These are phyloP conservation scores for Dugesia japonica DNA, from an alignment of 2,888 invertebrate species.

Conservation along the genomic window DNA sequence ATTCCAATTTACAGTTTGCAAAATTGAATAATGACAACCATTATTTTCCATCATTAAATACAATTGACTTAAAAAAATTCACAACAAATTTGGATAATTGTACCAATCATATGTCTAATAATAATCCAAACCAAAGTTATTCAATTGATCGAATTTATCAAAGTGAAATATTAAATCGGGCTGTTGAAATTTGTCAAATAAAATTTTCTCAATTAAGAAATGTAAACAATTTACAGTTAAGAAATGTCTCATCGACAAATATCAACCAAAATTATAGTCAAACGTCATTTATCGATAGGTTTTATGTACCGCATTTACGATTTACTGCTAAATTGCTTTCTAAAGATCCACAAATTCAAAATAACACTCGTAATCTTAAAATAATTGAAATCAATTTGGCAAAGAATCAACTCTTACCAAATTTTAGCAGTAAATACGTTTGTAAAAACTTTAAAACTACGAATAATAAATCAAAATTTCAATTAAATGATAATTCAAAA, in stretches of 20 bases:
- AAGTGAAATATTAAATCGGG: neutral
- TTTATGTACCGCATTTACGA: neutral
- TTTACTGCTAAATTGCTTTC: neutral
- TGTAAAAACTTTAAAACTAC: neutral
- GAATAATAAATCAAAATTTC: neutral
- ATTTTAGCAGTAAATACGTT: neutral
- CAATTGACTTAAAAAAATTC: no score
- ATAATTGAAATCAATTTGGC: neutral
- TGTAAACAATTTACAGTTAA: neutral
- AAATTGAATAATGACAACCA: neutral
- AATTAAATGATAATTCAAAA: neutral
- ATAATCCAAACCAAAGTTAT: neutral
- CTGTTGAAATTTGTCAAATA: neutral
- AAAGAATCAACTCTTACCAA: neutral
- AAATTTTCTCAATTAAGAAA: neutral
- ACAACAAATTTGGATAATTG: neutral
- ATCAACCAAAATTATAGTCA: neutral
- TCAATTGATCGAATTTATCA: neutral
- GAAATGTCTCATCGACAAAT: neutral
- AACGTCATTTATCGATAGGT: neutral
- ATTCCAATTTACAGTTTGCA: neutral
- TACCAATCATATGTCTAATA: neutral
- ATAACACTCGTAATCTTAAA: neutral
- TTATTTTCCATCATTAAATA: neutral
- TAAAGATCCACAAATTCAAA: neutral